Evolutionary conservation across 92 coral and sea anemone genomes (phyloP).

Genomic region (Phenganax subtilis): DNA sequence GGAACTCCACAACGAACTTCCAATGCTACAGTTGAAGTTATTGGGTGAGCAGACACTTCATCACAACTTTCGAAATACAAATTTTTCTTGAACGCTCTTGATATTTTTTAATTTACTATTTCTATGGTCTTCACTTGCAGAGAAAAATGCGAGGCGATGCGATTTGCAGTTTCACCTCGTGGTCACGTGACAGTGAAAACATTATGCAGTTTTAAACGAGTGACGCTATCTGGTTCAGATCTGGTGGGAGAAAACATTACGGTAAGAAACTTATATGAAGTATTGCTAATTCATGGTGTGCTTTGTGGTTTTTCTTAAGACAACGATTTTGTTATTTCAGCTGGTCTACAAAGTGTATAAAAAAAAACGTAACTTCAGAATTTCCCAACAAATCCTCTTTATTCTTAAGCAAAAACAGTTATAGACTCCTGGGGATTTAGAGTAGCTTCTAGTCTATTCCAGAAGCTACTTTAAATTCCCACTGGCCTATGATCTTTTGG

Average conservation of each 20-base stretch:
- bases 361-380: no score
- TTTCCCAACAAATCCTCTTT: no score
- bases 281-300: neutral
- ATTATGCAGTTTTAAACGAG: conserved; percentile 57
- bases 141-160: conserved; percentile 78
- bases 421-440: no score
- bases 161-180: conserved; percentile 56
- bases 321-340: no score
- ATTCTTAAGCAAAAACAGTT: no score
- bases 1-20: conserved; percentile 63
- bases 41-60: conserved; percentile 6
- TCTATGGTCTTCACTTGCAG: conserved; percentile 33
- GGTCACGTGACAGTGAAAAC: conserved; percentile 65
- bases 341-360: no score
- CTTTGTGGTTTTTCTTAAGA: neutral
- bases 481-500: no score
- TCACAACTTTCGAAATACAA: neutral
- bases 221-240: conserved; percentile 21
- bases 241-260: conserved; percentile 35
- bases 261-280: conserved; percentile 19
- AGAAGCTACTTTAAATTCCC: no score
- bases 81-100: neutral
- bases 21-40: conserved; percentile 58
- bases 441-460: no score
- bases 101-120: neutral